Base-by-base conservation (phyloP, 2,888 invertebrate species). In the Hyalella azteca region DNA sequence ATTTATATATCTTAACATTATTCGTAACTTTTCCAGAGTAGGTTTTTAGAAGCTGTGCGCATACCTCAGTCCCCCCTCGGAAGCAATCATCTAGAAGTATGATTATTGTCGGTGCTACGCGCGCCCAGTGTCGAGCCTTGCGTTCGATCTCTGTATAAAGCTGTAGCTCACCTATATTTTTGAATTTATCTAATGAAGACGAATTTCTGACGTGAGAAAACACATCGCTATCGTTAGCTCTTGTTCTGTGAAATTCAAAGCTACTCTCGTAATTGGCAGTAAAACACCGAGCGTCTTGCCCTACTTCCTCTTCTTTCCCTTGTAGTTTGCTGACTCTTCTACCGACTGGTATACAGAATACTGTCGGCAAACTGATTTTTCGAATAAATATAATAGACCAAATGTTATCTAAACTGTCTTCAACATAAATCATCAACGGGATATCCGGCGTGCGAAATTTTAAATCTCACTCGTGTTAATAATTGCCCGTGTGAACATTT, bases 151-250 rank as follows among this genome's bases (percentile, higher is more conserved):
- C 32, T 66, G 36, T 66, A 66, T 66, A 66, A 66, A 66, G 66
- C 36, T 66, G 66, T 66, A 66, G 36, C 36, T 66, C 66, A 66
- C 66, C 29, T 66, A 32, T 66, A 66, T 66, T 66, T 66, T 59
- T 66, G 22, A 66, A 66, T 66, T 29, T 66, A 36, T 66, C 66
- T 36, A 66, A 66, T 19, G 54, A 54, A 11, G 26, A n/a, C 5
- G n/a, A 13, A 1, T 59, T 29, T 1, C 22, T 7, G 66, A 66
- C 36, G 39, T 39, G 36, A 66, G 59, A 66, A 66, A 66, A 66
- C 66, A 66, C 66, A 66, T 66, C 39, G 36, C 66, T 66, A 22
- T 3, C 19, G 36, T 66, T 32, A 45, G 45, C 45, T 45, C 45
- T 45, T 15, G 45, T 45, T 66, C 66, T 15, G 54, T 15, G 19